Conservation (phyloP, 2,113 vertebrate genomes). For the Malaclemys terrapin region DNA sequence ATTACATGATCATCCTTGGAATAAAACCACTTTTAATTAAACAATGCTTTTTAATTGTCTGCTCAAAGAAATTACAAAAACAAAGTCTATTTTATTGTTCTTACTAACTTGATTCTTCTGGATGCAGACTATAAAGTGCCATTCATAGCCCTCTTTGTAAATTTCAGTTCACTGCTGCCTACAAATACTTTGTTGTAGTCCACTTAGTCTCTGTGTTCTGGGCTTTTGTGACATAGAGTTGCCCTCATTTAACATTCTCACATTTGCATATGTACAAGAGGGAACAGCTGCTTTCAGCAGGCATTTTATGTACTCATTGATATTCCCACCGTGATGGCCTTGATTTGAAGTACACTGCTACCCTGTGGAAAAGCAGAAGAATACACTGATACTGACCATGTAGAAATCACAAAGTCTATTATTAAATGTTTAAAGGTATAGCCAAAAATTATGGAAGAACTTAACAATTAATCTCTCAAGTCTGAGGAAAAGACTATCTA, state of each 20-base stretch:
- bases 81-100: conserved; percentile 42
- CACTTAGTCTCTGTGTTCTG: conserved; percentile 37
- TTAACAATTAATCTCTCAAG: not conserved
- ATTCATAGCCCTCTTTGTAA: conserved; percentile 16
- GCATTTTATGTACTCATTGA: conserved; percentile 67
- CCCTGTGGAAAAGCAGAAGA: conserved; percentile 76
- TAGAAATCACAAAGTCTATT: not conserved
- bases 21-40: conserved; percentile 41
- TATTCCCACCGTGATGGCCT: conserved; percentile 65
- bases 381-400: conserved; percentile 54
- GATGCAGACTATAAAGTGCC: conserved; percentile 21
- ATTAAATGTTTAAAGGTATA: conserved; percentile 34
- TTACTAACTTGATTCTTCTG: not conserved
- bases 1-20: conserved; percentile 30
- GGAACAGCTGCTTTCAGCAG: conserved; percentile 73
- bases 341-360: conserved; percentile 77
- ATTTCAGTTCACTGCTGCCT: conserved; percentile 39
- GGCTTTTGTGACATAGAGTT: conserved; percentile 55
- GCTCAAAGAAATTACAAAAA: conserved; percentile 32
- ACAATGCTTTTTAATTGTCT: conserved; percentile 28
- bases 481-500: not conserved
- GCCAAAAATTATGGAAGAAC: not conserved
- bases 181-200: conserved; percentile 57
- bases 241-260: conserved; percentile 50
- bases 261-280: conserved; percentile 67